Evolutionary conservation across 92 coral and sea anemone species (phyloP).

Genomic region (Scolanthus callimorphus): DNA sequence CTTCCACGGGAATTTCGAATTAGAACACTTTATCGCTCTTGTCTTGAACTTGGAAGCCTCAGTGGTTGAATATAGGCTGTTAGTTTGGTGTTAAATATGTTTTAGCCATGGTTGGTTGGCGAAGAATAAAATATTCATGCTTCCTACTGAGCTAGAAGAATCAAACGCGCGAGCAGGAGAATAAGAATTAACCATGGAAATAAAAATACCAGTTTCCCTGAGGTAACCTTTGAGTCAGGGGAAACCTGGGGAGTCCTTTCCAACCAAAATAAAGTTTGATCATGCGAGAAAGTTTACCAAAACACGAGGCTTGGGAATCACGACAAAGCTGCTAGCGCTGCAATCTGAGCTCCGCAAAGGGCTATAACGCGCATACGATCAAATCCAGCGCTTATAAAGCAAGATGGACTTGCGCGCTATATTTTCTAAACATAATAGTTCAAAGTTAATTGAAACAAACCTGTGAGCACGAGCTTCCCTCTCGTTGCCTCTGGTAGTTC

Average conservation of each 20-base stretch:
- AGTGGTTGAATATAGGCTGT: background rate
- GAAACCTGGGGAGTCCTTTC: background rate
- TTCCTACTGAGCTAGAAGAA: constrained; percentile 57
- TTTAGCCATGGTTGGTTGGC: constrained; percentile 7
- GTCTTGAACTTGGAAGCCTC: constrained; percentile 2
- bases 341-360: no score
- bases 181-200: constrained; percentile 18
- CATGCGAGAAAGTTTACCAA: background rate
- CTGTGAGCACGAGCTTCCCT: constrained; percentile 25
- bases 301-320: no score
- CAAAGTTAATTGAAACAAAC: constrained; percentile 31
- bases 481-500: background rate
- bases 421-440: constrained; percentile 1
- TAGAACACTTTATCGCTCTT: no score
- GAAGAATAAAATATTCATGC: constrained; percentile 57
- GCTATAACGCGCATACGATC: no score
- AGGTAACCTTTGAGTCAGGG: background rate
- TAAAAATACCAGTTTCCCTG: constrained; percentile 23
- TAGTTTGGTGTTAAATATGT: constrained; percentile 10
- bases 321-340: no score
- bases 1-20: no score
- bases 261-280: background rate
- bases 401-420: no score
- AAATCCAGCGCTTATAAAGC: no score
- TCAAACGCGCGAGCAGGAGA: constrained; percentile 5